Evolutionary conservation across 2,797 vertebrate species (phyloP).

Genomic region (Sebastes taczanowskii): DNA sequence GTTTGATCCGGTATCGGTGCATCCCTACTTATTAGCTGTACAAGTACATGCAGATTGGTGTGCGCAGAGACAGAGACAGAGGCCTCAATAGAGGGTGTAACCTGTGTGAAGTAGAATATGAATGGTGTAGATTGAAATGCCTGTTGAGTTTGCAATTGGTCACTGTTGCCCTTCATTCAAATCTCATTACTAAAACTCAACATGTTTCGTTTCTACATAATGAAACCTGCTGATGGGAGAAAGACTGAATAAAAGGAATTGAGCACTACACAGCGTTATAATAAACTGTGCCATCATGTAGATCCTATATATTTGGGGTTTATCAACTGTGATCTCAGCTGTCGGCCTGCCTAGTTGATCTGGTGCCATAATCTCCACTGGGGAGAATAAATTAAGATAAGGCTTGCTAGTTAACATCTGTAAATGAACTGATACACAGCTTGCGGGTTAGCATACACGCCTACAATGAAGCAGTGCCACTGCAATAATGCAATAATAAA

Average conservation of each 20-base stretch:
- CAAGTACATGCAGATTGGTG: slow-evolving; percentile 10
- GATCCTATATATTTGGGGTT: not conserved
- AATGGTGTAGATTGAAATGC: slow-evolving; percentile 53
- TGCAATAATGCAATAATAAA: not conserved
- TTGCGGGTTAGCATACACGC: not conserved
- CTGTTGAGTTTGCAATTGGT: slow-evolving; percentile 56
- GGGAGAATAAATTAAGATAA: slow-evolving; percentile 8
- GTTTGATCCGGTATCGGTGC: not conserved
- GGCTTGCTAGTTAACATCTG: not conserved
- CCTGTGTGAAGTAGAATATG: slow-evolving; percentile 33
- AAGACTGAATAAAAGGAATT: slow-evolving; percentile 16
- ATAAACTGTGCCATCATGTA: slow-evolving; percentile 15
- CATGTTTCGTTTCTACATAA: slow-evolving; percentile 40
- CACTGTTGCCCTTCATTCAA: slow-evolving; percentile 40
- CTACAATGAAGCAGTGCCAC: not conserved
- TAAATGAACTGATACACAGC: not conserved
- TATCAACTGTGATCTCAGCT: slow-evolving; percentile 8
- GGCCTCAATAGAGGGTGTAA: slow-evolving; percentile 41
- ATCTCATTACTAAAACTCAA: slow-evolving; percentile 60
- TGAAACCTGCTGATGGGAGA: slow-evolving; percentile 29
- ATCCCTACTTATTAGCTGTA: slow-evolving; percentile 13
- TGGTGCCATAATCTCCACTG: not conserved
- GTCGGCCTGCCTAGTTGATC: not conserved
- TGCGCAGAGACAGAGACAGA: not conserved
- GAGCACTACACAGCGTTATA: not conserved